Evolutionary conservation across 2,888 invertebrate genomes (phyloP).

Genomic region (Cephus pulcher): DNA sequence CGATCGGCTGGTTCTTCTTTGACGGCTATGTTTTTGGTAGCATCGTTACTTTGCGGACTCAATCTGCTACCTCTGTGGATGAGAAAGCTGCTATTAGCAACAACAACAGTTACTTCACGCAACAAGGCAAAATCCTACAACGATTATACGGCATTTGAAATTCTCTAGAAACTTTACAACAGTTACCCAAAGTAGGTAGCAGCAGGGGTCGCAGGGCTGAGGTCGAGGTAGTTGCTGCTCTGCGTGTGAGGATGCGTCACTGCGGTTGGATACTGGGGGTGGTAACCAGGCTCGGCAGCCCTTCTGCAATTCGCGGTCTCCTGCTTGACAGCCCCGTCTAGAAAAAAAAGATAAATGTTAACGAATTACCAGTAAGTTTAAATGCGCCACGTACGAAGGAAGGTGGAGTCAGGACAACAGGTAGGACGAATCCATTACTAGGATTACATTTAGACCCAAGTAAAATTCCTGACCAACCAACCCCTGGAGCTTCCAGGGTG

Average conservation of each 20-base stretch:
- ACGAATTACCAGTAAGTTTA: background rate
- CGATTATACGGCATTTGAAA: background rate
- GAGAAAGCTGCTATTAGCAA: background rate
- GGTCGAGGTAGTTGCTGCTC: constrained; percentile 45
- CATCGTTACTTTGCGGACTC: constrained; percentile 37
- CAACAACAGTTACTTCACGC: background rate
- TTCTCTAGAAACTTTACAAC: background rate
- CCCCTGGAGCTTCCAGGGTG: background rate
- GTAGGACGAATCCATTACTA: background rate
- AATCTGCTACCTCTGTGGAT: constrained; percentile 33
- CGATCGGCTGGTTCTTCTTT: constrained; percentile 56
- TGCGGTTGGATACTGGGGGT: constrained; percentile 40
- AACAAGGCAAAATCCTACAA: background rate
- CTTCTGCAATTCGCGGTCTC: constrained; percentile 47
- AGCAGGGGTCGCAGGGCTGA: constrained; percentile 40
- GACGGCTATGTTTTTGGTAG: constrained; percentile 48
- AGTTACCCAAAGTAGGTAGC: constrained; percentile 47
- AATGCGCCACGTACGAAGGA: background rate
- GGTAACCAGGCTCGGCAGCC: constrained; percentile 36
- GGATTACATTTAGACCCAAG: background rate
- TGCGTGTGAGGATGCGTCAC: constrained; percentile 36
- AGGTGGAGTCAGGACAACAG: background rate
- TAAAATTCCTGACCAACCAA: background rate
- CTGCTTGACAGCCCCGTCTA: constrained; percentile 43
- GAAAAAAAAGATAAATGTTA: background rate